Conservation (phyloP, 1,140 invertebrate genomes). For the Whitmania pigra region DNA sequence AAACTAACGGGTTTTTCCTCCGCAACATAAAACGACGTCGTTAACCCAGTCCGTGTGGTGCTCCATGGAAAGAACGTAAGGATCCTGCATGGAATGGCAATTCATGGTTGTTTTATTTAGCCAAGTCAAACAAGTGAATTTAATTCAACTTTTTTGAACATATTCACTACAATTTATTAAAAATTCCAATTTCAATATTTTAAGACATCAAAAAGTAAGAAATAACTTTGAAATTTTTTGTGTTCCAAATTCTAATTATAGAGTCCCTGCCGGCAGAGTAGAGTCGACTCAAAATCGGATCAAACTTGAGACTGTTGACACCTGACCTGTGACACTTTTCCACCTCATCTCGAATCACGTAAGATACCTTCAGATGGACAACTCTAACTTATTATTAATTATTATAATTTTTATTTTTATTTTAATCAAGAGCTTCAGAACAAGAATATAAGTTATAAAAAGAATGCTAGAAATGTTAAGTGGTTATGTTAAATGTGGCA, state of each 20-base stretch:
- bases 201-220: neutral
- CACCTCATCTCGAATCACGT: slow-evolving; percentile 90
- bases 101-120: neutral
- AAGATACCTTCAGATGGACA: slow-evolving; percentile 62
- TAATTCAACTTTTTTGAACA: neutral
- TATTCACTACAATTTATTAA: neutral
- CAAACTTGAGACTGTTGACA: slow-evolving; percentile 87
- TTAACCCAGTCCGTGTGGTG: slow-evolving; percentile 99
- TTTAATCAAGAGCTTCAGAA: slow-evolving; percentile 5
- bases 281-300: slow-evolving; percentile 68
- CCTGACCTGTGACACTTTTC: slow-evolving; percentile 86
- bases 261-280: slow-evolving; percentile 96
- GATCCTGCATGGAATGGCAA: slow-evolving; percentile 51
- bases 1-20: slow-evolving; percentile 71
- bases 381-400: too few species aligned
- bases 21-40: slow-evolving; percentile 93
- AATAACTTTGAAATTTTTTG: slow-evolving; percentile 32
- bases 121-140: slow-evolving; percentile 7
- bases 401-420: too few species aligned
- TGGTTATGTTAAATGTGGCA: too few species aligned
- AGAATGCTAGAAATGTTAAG: neutral
- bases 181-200: neutral
- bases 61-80: slow-evolving; percentile 73
- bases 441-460: neutral
- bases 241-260: slow-evolving; percentile 92